Percentiles rank a stretch among this genome's conserved stretches.
Conservation (phyloP, 2,797 vertebrate genomes). For the Antennarius maculatus region DNA sequence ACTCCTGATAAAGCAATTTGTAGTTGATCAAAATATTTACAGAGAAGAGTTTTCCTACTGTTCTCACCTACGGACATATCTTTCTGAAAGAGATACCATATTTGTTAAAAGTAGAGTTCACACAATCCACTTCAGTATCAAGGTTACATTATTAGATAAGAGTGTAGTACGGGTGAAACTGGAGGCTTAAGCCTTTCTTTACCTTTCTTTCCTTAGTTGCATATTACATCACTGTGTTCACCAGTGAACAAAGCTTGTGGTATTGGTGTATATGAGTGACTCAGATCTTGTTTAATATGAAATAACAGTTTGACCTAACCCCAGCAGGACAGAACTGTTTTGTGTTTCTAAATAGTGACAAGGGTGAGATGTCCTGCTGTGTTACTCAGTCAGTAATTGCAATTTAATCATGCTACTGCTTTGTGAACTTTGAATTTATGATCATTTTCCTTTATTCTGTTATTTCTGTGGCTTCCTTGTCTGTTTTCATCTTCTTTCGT, state of each 20-base stretch:
- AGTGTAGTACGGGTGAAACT: no score
- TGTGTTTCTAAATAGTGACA: constrained; percentile 69
- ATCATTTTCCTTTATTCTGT: constrained; percentile 70
- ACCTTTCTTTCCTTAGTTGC: not conserved
- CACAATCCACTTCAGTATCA: no score
- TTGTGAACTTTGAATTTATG: constrained; percentile 83
- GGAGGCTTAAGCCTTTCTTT: no score
- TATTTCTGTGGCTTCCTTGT: constrained; percentile 69
- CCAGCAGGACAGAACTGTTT: constrained; percentile 62
- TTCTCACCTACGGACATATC: no score
- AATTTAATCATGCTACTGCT: constrained; percentile 90
- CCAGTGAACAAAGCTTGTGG: constrained; percentile 39
- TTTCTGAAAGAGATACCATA: no score
- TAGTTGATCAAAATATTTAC: no score
- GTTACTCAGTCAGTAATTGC: constrained; percentile 82
- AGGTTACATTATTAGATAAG: no score
- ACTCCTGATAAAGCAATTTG: no score
- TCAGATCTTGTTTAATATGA: constrained; percentile 60
- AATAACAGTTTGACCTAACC: constrained; percentile 76
- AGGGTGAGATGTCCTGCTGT: constrained; percentile 77
- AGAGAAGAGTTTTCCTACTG: no score
- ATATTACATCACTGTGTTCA: constrained; percentile 39
- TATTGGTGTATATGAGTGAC: constrained; percentile 52
- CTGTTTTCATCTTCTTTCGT: constrained; percentile 68
- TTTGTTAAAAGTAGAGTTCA: no score